A percentile compares a stretch with the other conserved stretches of the same genome.
Evolutionary conservation across 1,140 invertebrate genomes (phyloP).

Genomic region (Leptinotarsa defecta): DNA sequence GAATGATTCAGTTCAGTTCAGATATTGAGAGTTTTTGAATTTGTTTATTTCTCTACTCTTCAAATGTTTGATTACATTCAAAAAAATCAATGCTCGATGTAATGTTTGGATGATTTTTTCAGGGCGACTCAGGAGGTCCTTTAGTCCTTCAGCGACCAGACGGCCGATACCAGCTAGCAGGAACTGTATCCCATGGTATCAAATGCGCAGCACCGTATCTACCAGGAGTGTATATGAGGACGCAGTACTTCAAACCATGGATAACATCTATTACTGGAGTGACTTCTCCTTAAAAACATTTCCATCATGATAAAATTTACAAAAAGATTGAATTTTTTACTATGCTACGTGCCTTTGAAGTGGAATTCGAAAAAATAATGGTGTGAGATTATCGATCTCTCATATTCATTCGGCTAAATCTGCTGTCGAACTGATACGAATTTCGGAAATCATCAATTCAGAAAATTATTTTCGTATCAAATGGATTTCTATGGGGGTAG

Average conservation of each 20-base stretch:
- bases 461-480: too few relatives aligned
- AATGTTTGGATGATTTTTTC: slow-evolving; percentile 2
- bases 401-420: too few relatives aligned
- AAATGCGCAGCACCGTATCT: slow-evolving; percentile 90
- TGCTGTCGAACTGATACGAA: too few relatives aligned
- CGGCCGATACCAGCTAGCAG: slow-evolving; percentile 86
- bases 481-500: too few relatives aligned
- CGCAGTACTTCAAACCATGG: slow-evolving; percentile 90
- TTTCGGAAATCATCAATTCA: too few relatives aligned
- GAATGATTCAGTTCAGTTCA: too few relatives aligned
- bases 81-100: background rate
- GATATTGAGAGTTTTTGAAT: too few relatives aligned
- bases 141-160: slow-evolving; percentile 81
- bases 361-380: too few relatives aligned
- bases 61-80: background rate
- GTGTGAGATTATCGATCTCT: too few relatives aligned
- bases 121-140: slow-evolving; percentile 95
- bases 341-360: background rate
- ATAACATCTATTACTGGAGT: slow-evolving; percentile 82
- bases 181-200: slow-evolving; percentile 94
- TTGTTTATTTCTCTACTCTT: too few relatives aligned
- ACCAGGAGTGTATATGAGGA: slow-evolving; percentile 91
- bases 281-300: slow-evolving; percentile 21
- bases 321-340: background rate
- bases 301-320: background rate